Base-by-base conservation (phyloP, 1,140 invertebrate species). In the Bombus waltoni region DNA sequence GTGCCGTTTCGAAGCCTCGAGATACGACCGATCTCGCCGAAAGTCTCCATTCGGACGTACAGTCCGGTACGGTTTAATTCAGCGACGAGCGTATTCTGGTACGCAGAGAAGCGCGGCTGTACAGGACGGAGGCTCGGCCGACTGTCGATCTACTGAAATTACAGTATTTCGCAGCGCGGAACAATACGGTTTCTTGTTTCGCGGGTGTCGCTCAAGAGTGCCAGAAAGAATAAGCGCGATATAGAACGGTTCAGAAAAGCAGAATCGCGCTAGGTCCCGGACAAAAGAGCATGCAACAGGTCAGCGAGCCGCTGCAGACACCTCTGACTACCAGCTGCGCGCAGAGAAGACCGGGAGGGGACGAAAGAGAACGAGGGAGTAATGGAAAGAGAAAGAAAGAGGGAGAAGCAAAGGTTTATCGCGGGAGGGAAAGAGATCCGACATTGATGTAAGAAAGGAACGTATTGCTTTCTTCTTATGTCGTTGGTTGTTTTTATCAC, bases 281-380 rank as follows among this genome's bases (percentile, higher is more conserved):
- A 94, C 93, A 94, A 94, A 94, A 94, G 94, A 93, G 88, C 89
- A 92, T 89, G 93, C 94, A 94, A 94, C 94, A 93, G 92, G 93
- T 94, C 92, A 93, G 93, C 89, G 82, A 86, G 86, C 83, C 88
- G 90, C 70, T 86, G 81, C 89, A 87, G 88, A 89, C 86, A 83
- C 88, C 83, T 85, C 76, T 25, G 83, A 72, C 78, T 85, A 35
- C 62, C 32, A 68, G 85, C 71, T 79, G 74, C 79, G 47, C 74
- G 59, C 28, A 13, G 5, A 35, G 47, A 53, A 22, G 78, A 66
- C 59, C 73, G 72, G 70, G 47, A 62, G 57, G 42, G 47, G 32
- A 38, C 47, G 62, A 75, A 38, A 66, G 59, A 70, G 53, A 85
- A 22, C 35, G 1, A 38, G 66, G 22, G 66, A 32, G 32, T 4